Conservation (phyloP, 2,113 vertebrate genomes). For the Clarias batrachus region DNA sequence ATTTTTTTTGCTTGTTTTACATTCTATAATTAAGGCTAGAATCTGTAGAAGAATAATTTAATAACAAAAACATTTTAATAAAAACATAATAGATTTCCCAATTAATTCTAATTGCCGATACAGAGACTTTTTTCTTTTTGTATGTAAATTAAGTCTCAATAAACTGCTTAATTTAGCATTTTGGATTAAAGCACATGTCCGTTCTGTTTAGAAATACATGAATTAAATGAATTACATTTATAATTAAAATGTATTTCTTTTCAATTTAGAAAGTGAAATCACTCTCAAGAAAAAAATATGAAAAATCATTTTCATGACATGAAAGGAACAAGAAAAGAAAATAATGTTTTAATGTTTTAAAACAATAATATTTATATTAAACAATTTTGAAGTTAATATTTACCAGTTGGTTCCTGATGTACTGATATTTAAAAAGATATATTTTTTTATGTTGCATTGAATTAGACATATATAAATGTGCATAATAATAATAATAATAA, state of each 20-base stretch:
- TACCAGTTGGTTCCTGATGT: background rate
- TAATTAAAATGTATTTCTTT: background rate
- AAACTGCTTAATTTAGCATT: background rate
- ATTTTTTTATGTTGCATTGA: background rate
- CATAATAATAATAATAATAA: background rate
- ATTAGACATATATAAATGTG: background rate
- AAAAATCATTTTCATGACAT: too few relatives aligned
- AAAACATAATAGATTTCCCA: background rate
- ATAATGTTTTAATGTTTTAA: too few relatives aligned
- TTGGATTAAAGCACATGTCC: background rate
- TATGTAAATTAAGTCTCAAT: background rate
- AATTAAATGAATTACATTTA: too few relatives aligned
- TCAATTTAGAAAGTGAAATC: background rate
- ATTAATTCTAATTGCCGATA: background rate
- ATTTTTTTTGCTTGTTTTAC: background rate
- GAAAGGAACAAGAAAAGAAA: too few relatives aligned
- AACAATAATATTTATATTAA: background rate
- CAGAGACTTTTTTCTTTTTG: background rate
- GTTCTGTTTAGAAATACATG: background rate
- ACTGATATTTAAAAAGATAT: background rate
- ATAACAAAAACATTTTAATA: background rate
- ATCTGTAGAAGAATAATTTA: background rate
- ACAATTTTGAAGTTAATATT: background rate
- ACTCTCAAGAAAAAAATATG: background rate
- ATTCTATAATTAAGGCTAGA: background rate